Evolutionary conservation across 2,113 vertebrate species (phyloP), one percentile per base, ranked within the genome.

Genomic region (Cavia porcellus): DNA sequence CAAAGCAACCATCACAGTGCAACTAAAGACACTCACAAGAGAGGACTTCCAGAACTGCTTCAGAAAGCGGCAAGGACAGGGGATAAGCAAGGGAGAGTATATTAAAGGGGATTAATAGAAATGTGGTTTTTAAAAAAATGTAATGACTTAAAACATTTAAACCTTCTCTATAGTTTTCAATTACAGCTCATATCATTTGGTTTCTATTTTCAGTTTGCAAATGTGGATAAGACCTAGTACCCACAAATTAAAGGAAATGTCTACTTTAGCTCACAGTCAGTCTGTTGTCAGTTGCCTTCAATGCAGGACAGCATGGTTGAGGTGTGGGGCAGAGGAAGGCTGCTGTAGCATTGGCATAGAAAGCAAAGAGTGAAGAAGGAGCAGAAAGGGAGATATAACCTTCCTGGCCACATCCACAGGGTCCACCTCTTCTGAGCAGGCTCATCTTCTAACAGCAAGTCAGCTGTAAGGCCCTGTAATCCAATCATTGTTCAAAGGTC

Each of bases 151-250:
- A 47, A 50, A 79, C 17, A 19, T 30, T 15, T 15, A 79, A 79
- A 79, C 15, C 17, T 50, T 50, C 45, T 50, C 47, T 50, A 24
- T 30, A 28, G 7, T 50, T 79, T 79, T 50, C 25, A 79, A 79
- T 47, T 79, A 30, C 28, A 30, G 75, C 45, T 50, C 47, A 64
- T 74, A 95, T 62, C 14, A 96, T 92, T 92, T 95, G 55, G 12
- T 82, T 90, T 90, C 55, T 17, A 90, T 55, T 75, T 94, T 94
- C 75, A 79, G 24, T 59, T 88, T 94, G 35, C 52, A 89, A 92
- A 75, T 57, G 75, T 30, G 45, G 75, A 17, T 50, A 50, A 79
- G 1, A 14, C 14, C 7, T 79, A 47, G 42, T 38, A 42, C n/a
- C n/a, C 70, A 74, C n/a, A 42, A 50, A 79, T 79, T 50, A 50